Percentiles rank a stretch among this genome's conserved stretches.
These are phyloP conservation scores for Phalacrocorax pelagicus DNA, from an alignment of 2,113 vertebrate genomes.

Conservation along the genomic window DNA sequence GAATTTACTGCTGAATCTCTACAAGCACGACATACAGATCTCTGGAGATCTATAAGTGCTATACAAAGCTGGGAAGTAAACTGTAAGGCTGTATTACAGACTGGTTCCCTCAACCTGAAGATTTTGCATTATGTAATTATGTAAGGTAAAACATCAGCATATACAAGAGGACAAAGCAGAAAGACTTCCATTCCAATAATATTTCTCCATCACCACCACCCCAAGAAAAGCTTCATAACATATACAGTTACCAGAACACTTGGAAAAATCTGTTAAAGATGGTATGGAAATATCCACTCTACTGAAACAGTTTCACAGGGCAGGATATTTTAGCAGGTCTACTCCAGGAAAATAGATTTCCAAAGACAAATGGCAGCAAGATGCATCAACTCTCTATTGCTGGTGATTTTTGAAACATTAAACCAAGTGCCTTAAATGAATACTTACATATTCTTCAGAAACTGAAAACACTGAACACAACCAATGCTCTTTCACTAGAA, in stretches of 20 bases:
- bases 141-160: not conserved
- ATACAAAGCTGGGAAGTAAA: not conserved
- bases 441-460: not conserved
- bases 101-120: not conserved
- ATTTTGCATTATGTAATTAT: no score
- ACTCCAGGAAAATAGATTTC: not conserved
- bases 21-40: fast-evolving
- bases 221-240: not conserved
- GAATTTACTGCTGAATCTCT: not conserved
- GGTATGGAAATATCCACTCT: not conserved
- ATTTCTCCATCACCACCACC: not conserved
- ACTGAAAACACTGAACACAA: not conserved
- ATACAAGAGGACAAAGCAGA: not conserved
- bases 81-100: not conserved
- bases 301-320: not conserved
- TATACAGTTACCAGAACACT: not conserved
- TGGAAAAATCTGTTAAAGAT: not conserved
- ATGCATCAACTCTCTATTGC: not conserved
- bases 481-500: not conserved
- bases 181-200: not conserved
- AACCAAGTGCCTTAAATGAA: not conserved
- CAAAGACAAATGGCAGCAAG: not conserved
- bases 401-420: not conserved
- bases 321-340: not conserved
- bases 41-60: not conserved